Evolutionary conservation across 1,140 invertebrate genomes (phyloP).

Genomic region (Odontomachus brunneus): DNA sequence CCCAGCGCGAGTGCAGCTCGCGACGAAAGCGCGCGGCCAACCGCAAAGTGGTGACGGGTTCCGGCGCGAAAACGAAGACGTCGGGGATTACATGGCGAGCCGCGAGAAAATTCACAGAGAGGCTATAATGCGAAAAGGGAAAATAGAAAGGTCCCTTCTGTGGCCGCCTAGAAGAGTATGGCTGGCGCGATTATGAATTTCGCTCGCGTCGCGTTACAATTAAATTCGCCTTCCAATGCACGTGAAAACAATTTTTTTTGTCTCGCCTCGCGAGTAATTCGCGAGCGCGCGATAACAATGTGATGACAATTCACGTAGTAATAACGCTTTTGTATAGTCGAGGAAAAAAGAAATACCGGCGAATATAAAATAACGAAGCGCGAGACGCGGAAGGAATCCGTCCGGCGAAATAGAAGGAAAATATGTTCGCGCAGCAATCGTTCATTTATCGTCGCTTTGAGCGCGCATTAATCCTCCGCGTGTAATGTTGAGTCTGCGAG

Average conservation of each 20-base stretch:
- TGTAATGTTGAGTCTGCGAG: too few relatives aligned
- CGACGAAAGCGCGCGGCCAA: too few relatives aligned
- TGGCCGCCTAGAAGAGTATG: neutral
- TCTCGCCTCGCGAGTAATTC: neutral
- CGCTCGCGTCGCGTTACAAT: neutral
- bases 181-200: conserved; percentile 10
- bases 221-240: neutral
- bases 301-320: neutral
- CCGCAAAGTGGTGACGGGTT: neutral
- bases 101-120: neutral
- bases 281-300: neutral
- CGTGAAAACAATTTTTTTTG: neutral
- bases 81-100: neutral
- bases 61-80: neutral
- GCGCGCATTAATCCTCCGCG: too few relatives aligned
- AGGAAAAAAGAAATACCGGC: neutral
- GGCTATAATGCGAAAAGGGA: neutral
- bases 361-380: neutral
- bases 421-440: neutral
- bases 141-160: too few relatives aligned
- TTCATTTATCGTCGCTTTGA: too few relatives aligned
- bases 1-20: neutral
- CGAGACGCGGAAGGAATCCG: neutral
- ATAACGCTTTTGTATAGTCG: neutral
- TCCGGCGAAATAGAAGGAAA: neutral